Percentiles rank a stretch among this genome's conserved stretches.
Conservation (phyloP, 2,113 vertebrate genomes). For the Geococcyx californianus region DNA sequence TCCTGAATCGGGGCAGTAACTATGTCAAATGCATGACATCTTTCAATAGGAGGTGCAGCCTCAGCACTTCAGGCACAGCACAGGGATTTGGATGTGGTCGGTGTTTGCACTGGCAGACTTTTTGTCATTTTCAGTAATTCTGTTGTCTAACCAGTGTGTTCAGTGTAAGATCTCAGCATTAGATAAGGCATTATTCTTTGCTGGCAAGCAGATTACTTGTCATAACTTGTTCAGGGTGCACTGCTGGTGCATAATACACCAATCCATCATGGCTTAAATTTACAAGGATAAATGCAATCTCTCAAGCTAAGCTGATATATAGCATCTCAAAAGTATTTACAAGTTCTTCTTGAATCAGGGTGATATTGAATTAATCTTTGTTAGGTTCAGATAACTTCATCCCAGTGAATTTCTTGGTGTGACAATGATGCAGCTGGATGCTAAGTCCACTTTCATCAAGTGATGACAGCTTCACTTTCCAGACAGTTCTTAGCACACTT, state of each 20-base stretch:
- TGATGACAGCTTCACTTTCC: background rate
- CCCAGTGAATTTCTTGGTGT: background rate
- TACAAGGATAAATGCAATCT: background rate
- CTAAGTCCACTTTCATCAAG: background rate
- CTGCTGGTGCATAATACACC: background rate
- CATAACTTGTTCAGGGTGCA: background rate
- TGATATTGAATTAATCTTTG: background rate
- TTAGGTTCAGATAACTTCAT: background rate
- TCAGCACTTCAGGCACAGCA: background rate
- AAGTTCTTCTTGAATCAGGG: too few species aligned
- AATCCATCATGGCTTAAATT: slow-evolving; percentile 23
- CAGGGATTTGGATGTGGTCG: background rate
- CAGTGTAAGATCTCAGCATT: background rate
- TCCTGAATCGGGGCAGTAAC: accelerated
- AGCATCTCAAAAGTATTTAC: background rate
- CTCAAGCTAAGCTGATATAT: background rate
- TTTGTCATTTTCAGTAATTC: background rate
- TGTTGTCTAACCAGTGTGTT: background rate
- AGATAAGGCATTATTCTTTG: background rate
- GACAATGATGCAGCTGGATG: background rate
- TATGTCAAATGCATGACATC: background rate
- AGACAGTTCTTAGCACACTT: background rate
- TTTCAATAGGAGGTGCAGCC: background rate
- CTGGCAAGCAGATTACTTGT: background rate
- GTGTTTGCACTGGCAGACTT: background rate